A percentile compares a stretch with the other conserved stretches of the same genome.
These are phyloP conservation scores for Miichthys miiuy DNA, from an alignment of 2,797 vertebrate species.

Conservation along the genomic window DNA sequence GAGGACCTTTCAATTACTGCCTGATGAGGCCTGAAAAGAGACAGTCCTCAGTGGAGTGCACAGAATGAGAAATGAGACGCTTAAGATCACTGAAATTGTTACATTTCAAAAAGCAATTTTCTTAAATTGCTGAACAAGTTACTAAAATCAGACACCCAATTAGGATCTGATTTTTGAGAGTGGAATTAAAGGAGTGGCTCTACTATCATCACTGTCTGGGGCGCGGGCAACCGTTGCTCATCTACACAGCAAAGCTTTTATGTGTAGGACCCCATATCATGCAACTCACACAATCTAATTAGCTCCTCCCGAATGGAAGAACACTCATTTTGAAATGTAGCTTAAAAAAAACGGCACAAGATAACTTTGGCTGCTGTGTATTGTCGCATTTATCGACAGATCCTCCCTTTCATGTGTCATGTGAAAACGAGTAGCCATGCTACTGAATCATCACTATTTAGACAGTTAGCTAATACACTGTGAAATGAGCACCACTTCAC, in stretches of 20 bases:
- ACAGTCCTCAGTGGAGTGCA: slow-evolving; percentile 63
- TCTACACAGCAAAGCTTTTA: slow-evolving; percentile 79
- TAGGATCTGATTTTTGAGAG: slow-evolving; percentile 81
- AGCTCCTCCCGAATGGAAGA: slow-evolving; percentile 78
- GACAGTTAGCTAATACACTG: slow-evolving; percentile 83
- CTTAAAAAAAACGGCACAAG: slow-evolving; percentile 56
- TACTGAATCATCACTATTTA: slow-evolving; percentile 82
- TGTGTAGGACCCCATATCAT: slow-evolving; percentile 79
- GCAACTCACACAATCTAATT: slow-evolving; percentile 85
- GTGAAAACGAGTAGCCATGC: slow-evolving; percentile 71
- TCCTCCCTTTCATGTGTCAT: slow-evolving; percentile 78
- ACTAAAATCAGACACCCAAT: slow-evolving; percentile 84
- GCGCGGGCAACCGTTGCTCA: slow-evolving; percentile 75
- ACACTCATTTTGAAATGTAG: slow-evolving; percentile 71
- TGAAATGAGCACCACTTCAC: slow-evolving; percentile 81
- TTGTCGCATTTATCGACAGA: slow-evolving; percentile 80
- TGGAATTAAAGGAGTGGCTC: slow-evolving; percentile 79
- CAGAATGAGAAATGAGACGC: slow-evolving; percentile 75
- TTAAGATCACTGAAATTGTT: slow-evolving; percentile 79
- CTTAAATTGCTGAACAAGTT: slow-evolving; percentile 83
- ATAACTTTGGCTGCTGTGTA: slow-evolving; percentile 79
- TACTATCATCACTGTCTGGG: slow-evolving; percentile 81
- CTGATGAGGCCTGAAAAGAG: slow-evolving; percentile 76
- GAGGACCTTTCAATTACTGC: slow-evolving; percentile 74
- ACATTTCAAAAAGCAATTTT: slow-evolving; percentile 84